phyloP scores from a whole-genome alignment of 2,888 invertebrate genomes.

The Hipparchia semele region DNA sequence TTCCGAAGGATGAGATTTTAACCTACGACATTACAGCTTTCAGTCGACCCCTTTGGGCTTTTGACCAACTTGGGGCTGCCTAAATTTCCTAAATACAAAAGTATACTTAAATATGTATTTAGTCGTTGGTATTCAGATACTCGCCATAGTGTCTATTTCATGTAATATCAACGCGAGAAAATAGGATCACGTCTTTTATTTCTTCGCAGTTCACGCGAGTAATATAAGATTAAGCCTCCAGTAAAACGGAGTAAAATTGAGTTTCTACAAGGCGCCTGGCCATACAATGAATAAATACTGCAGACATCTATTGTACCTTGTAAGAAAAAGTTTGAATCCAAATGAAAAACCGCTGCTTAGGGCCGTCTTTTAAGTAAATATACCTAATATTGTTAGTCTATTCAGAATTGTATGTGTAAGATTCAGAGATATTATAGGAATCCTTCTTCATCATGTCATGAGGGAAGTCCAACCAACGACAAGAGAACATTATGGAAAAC shows the following conservation, averaged over 20 bases:
- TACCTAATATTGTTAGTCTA: neutral
- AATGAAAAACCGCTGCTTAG: neutral
- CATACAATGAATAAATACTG: slow-evolving; percentile 8
- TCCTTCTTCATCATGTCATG: neutral
- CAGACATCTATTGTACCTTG: slow-evolving; percentile 11
- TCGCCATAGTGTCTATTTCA: neutral
- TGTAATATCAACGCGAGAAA: slow-evolving; percentile 11
- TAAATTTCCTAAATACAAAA: neutral
- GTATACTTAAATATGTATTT: neutral
- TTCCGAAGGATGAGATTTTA: no score
- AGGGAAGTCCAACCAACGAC: neutral
- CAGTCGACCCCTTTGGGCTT: no score
- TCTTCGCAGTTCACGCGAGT: neutral
- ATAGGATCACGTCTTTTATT: slow-evolving; percentile 10
- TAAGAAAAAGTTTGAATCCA: slow-evolving; percentile 16
- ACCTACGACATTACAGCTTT: no score
- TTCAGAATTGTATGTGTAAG: slow-evolving; percentile 1
- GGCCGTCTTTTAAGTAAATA: neutral
- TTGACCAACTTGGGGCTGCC: no score
- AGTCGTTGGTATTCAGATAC: no score
- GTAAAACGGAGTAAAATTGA: slow-evolving; percentile 7
- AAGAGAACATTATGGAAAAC: no score
- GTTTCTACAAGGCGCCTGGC: neutral
- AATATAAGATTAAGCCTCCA: neutral
- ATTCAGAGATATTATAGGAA: neutral